Conservation (phyloP, 2,113 vertebrate genomes). For the Carassius gibelio region DNA sequence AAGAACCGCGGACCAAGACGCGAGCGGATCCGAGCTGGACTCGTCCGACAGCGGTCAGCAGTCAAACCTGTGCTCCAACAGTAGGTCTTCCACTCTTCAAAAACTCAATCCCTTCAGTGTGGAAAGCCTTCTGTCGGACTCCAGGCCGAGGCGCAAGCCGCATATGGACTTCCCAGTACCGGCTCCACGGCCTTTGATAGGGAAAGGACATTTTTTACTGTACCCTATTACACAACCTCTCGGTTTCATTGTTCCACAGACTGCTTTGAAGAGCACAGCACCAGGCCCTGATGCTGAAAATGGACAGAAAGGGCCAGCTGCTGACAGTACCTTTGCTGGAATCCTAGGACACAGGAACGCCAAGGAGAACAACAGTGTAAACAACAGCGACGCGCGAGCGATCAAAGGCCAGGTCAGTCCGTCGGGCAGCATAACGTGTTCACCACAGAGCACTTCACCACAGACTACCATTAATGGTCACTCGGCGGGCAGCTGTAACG, state of each 20-base stretch:
- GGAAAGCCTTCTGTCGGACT: slow-evolving; percentile 91
- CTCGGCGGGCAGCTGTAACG: slow-evolving; percentile 67
- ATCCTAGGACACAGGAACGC: slow-evolving; percentile 65
- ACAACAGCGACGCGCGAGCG: slow-evolving; percentile 56
- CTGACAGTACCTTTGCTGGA: slow-evolving; percentile 64
- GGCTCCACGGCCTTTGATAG: slow-evolving; percentile 86
- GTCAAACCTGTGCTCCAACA: slow-evolving; percentile 70
- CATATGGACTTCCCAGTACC: slow-evolving; percentile 84
- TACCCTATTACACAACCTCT: slow-evolving; percentile 95
- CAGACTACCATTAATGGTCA: slow-evolving; percentile 67
- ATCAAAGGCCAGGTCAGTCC: slow-evolving; percentile 62
- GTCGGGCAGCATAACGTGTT: slow-evolving; percentile 64
- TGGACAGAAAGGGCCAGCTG: slow-evolving; percentile 63
- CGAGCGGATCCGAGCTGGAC: slow-evolving; percentile 79
- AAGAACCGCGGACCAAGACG: slow-evolving; percentile 82
- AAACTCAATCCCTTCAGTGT: slow-evolving; percentile 95
- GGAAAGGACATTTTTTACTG: slow-evolving; percentile 92
- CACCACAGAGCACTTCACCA: slow-evolving; percentile 68
- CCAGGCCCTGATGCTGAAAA: slow-evolving; percentile 69
- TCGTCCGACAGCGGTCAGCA: slow-evolving; percentile 72
- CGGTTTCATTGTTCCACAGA: slow-evolving; percentile 93
- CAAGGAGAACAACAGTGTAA: slow-evolving; percentile 54
- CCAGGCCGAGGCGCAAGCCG: slow-evolving; percentile 85
- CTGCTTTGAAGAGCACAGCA: slow-evolving; percentile 79
- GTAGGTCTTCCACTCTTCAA: slow-evolving; percentile 76